Conservation (phyloP, 2,113 vertebrate genomes). For the Galemys pyrenaicus region DNA sequence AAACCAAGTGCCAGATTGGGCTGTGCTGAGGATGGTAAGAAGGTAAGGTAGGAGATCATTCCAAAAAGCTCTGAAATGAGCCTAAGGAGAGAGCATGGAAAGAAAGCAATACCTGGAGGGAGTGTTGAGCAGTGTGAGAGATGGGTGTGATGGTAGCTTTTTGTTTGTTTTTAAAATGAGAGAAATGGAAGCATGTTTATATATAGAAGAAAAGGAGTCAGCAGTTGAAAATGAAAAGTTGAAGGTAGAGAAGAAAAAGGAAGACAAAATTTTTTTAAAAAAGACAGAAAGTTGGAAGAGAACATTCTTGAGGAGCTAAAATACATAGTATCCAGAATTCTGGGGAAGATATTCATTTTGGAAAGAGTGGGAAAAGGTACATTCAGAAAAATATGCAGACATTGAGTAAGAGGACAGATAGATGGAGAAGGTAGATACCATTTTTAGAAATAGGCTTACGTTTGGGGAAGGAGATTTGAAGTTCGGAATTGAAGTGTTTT, state of each 20-base stretch:
- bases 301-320: neutral
- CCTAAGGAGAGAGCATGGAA: neutral
- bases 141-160: too few species aligned
- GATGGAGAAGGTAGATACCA: neutral
- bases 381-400: neutral
- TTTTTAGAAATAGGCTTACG: too few species aligned
- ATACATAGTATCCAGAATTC: neutral
- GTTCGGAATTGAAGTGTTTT: neutral
- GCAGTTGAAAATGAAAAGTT: neutral
- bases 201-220: neutral
- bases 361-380: neutral
- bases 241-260: neutral
- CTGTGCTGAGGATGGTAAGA: neutral
- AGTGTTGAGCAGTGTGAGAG: too few species aligned
- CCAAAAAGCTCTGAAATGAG: neutral
- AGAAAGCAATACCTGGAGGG: neutral
- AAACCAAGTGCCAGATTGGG: neutral
- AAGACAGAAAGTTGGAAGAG: neutral
- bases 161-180: neutral
- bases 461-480: too few species aligned
- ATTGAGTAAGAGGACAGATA: neutral
- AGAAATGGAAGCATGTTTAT: neutral
- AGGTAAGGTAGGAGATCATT: rapidly evolving
- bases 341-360: neutral
- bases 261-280: neutral